These are phyloP conservation scores for Chaetops frenatus DNA, from an alignment of 2,113 vertebrate genomes.

Conservation along the genomic window DNA sequence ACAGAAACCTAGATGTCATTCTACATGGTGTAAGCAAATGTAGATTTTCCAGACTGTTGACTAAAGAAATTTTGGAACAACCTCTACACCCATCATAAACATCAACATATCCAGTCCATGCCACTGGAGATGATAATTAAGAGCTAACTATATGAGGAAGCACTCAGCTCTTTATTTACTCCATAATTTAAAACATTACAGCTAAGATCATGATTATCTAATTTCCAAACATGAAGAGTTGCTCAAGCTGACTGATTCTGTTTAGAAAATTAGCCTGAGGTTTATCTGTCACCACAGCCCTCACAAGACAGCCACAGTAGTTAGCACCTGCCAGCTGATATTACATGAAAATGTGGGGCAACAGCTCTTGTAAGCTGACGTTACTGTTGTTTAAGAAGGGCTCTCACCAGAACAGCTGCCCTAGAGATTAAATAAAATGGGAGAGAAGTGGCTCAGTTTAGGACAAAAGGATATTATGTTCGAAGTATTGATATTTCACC, in stretches of 20 bases:
- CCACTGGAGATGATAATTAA: slow-evolving; percentile 37
- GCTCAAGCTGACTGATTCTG: background rate
- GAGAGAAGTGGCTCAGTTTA: background rate
- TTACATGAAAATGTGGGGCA: background rate
- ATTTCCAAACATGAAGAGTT: slow-evolving; percentile 28
- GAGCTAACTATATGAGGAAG: slow-evolving; percentile 21
- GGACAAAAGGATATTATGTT: background rate
- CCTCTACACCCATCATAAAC: slow-evolving; percentile 40
- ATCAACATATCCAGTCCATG: background rate
- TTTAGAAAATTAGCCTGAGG: slow-evolving; percentile 7
- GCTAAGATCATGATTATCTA: background rate
- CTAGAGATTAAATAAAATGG: background rate
- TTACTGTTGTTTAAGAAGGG: background rate
- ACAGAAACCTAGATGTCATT: slow-evolving; percentile 9
- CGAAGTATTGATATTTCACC: background rate
- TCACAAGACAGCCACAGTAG: background rate
- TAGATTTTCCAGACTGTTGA: slow-evolving; percentile 40
- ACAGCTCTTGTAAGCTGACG: background rate
- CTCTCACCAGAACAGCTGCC: background rate
- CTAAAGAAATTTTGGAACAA: slow-evolving; percentile 29
- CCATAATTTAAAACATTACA: slow-evolving; percentile 30
- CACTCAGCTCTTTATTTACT: slow-evolving; percentile 14
- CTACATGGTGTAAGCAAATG: background rate
- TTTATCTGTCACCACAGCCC: background rate
- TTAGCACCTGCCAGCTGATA: slow-evolving; percentile 3